phyloP scores from a whole-genome alignment of 2,113 vertebrate species.

The Heteronetta atricapilla region DNA sequence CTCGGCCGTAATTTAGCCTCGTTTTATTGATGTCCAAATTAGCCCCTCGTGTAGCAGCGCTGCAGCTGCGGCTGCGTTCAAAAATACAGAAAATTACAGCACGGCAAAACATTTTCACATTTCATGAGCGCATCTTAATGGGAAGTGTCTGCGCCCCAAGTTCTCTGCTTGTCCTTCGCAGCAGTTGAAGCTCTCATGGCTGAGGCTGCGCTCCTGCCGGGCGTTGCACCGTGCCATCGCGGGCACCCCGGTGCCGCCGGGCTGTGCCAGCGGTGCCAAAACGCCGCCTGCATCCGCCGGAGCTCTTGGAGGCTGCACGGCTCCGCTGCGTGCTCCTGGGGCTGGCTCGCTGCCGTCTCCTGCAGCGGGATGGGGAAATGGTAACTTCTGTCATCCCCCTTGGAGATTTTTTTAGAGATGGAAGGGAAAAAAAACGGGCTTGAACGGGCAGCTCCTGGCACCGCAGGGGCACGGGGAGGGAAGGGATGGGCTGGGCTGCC shows the following conservation, averaged over 20 bases:
- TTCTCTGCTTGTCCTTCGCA: not conserved
- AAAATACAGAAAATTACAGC: conserved; percentile 36
- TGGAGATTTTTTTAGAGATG: conserved; percentile 16
- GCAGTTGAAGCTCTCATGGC: not conserved
- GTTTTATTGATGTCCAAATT: conserved; percentile 65
- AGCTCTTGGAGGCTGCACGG: too few species aligned
- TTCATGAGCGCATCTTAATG: conserved; percentile 58
- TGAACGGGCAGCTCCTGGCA: not conserved
- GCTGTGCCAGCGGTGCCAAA: too few species aligned
- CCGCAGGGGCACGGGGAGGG: not conserved
- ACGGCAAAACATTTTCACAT: conserved; percentile 58
- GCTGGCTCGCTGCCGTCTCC: too few species aligned
- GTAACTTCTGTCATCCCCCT: not conserved
- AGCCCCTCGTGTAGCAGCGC: not conserved
- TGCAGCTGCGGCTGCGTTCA: not conserved
- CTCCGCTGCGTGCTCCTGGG: too few species aligned
- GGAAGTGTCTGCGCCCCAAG: conserved; percentile 52
- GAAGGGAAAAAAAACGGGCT: conserved; percentile 25
- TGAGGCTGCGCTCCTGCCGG: not conserved
- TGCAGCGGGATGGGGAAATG: not conserved
- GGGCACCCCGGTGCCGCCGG: too few species aligned
- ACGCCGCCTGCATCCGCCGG: too few species aligned
- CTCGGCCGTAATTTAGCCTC: conserved; percentile 25
- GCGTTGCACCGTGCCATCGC: too few species aligned
- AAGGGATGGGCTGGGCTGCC: not conserved